These are phyloP conservation scores for Tenthredo amoena DNA, from an alignment of 2,888 invertebrate genomes.

Conservation along the genomic window DNA sequence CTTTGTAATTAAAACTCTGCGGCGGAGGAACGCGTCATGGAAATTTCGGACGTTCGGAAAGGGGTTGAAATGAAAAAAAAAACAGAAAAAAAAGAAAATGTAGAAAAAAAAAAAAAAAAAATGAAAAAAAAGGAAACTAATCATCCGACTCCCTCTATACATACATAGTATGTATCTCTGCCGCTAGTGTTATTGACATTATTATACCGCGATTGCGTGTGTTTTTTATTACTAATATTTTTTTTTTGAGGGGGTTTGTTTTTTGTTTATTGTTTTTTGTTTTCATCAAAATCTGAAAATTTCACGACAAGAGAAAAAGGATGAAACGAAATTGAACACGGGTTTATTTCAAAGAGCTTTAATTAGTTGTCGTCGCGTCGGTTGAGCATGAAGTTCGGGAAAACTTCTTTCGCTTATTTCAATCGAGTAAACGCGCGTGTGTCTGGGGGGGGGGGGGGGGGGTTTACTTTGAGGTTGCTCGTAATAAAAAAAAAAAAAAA, in stretches of 20 bases:
- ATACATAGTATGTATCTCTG: background rate
- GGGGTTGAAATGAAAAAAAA: background rate
- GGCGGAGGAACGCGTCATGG: background rate
- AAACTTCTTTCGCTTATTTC: too few species aligned
- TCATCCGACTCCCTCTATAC: background rate
- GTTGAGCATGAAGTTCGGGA: too few species aligned
- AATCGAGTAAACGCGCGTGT: too few species aligned
- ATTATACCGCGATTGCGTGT: background rate
- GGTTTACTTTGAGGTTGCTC: too few species aligned
- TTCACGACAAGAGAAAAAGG: too few species aligned
- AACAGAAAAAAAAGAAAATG: background rate
- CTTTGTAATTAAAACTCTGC: constrained; percentile 48
- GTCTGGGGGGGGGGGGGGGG: too few species aligned
- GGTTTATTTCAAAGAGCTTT: too few species aligned
- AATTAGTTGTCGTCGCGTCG: too few species aligned
- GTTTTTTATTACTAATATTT: background rate
- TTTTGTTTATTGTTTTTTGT: too few species aligned
- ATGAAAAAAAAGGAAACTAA: background rate
- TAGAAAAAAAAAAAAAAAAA: background rate
- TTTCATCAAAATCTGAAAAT: too few species aligned
- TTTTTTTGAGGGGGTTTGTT: too few species aligned
- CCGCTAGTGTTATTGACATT: background rate
- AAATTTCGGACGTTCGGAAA: constrained; percentile 2
- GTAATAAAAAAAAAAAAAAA: background rate
- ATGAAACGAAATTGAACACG: too few species aligned